A percentile compares a stretch with the other conserved stretches of the same genome.
phyloP scores from a whole-genome alignment of 2,888 invertebrate species.

The Notodonta ziczac region DNA sequence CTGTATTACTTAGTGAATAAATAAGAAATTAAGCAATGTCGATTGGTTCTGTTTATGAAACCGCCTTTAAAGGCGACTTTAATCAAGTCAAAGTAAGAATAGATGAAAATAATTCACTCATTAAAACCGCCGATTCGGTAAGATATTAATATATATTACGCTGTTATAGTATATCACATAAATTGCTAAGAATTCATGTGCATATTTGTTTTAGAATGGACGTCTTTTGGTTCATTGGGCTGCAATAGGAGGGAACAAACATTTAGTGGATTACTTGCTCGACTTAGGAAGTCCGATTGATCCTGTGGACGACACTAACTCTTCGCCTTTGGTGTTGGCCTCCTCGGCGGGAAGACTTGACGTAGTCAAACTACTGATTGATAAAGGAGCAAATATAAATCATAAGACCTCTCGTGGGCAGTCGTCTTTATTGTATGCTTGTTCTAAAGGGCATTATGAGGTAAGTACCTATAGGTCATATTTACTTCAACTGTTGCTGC shows the following conservation, averaged over 20 bases:
- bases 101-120: constrained; percentile 73
- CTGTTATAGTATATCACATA: neutral
- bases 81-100: constrained; percentile 87
- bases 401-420: constrained; percentile 90
- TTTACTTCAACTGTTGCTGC: no score
- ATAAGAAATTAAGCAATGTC: constrained; percentile 51
- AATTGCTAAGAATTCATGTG: no score
- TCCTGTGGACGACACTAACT: constrained; percentile 89
- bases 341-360: constrained; percentile 90
- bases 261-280: constrained; percentile 88
- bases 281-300: constrained; percentile 88
- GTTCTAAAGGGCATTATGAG: constrained; percentile 92
- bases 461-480: constrained; percentile 61
- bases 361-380: constrained; percentile 87
- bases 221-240: constrained; percentile 92
- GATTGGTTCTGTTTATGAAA: constrained; percentile 84
- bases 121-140: constrained; percentile 64
- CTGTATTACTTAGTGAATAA: no score
- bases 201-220: constrained; percentile 83
- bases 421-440: constrained; percentile 93
- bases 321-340: constrained; percentile 92
- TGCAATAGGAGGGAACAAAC: constrained; percentile 90
- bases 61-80: constrained; percentile 89
- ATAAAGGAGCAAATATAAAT: constrained; percentile 89
- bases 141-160: constrained; percentile 18